phyloP scores from a whole-genome alignment of 2,113 vertebrate species.

The Anthoscopus minutus region DNA sequence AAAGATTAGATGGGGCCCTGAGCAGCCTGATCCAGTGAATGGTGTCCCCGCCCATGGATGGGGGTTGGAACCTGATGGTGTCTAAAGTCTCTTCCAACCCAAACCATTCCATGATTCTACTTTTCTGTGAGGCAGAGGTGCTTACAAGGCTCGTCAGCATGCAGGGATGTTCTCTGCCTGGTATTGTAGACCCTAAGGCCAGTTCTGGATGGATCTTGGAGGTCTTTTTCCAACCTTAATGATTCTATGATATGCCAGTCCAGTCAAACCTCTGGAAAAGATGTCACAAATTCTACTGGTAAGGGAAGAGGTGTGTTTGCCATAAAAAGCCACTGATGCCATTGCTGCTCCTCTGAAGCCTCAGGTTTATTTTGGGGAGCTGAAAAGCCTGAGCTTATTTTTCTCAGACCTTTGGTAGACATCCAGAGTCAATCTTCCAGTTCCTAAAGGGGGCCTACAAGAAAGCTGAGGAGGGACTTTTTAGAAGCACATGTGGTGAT shows the following conservation, averaged over 20 bases:
- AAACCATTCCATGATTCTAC: background rate
- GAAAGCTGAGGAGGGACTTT: background rate
- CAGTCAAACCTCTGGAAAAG: background rate
- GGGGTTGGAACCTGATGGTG: too few relatives aligned
- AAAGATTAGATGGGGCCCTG: background rate
- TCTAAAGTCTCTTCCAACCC: background rate
- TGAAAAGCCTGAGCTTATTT: background rate
- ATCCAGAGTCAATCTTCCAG: background rate
- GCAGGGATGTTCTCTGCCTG: background rate
- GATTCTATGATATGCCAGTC: background rate
- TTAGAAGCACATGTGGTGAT: too few relatives aligned
- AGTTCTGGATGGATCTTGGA: background rate
- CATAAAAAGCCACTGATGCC: rapidly evolving
- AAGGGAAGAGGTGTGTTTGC: background rate
- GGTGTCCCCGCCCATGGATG: background rate
- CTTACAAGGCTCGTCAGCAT: rapidly evolving
- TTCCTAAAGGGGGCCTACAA: background rate
- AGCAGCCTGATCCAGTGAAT: background rate
- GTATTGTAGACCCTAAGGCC: background rate
- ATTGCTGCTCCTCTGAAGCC: background rate
- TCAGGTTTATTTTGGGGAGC: background rate
- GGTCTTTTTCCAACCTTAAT: background rate
- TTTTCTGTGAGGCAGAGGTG: background rate
- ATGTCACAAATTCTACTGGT: background rate
- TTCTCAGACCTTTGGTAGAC: background rate